Conservation (phyloP, 2,113 vertebrate genomes). For the Cathartes aura region DNA sequence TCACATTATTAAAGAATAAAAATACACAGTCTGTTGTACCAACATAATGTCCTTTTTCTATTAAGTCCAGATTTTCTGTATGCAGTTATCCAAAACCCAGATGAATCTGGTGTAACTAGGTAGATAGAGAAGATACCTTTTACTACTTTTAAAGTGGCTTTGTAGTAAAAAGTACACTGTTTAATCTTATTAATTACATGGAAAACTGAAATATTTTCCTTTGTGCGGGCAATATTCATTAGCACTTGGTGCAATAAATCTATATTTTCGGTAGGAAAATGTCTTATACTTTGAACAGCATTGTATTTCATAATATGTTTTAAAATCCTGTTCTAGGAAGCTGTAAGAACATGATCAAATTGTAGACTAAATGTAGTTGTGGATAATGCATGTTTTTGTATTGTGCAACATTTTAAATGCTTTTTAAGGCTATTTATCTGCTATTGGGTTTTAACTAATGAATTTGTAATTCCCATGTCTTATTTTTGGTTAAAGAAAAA, state of each 20-base stretch:
- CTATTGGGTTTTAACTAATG: background rate
- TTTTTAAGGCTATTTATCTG: background rate
- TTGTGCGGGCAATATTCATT: background rate
- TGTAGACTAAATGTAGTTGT: background rate
- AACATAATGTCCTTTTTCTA: background rate
- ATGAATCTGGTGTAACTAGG: background rate
- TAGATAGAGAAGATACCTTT: background rate
- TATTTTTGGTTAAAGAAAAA: background rate
- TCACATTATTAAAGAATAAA: background rate
- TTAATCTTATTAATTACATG: background rate
- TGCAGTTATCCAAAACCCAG: background rate
- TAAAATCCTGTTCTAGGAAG: background rate
- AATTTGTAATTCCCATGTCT: background rate
- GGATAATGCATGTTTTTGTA: background rate
- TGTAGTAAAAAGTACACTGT: background rate
- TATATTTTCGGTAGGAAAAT: background rate
- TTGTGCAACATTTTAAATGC: background rate
- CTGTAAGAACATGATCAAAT: background rate
- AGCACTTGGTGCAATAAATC: background rate
- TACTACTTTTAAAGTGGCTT: slow-evolving; percentile 28
- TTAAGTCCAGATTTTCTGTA: background rate
- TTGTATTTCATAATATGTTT: background rate
- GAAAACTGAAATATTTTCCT: background rate
- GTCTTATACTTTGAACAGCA: background rate
- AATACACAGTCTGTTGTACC: background rate